These are phyloP conservation scores for Ylistrum balloti DNA, from an alignment of 1,140 invertebrate species.

Conservation along the genomic window DNA sequence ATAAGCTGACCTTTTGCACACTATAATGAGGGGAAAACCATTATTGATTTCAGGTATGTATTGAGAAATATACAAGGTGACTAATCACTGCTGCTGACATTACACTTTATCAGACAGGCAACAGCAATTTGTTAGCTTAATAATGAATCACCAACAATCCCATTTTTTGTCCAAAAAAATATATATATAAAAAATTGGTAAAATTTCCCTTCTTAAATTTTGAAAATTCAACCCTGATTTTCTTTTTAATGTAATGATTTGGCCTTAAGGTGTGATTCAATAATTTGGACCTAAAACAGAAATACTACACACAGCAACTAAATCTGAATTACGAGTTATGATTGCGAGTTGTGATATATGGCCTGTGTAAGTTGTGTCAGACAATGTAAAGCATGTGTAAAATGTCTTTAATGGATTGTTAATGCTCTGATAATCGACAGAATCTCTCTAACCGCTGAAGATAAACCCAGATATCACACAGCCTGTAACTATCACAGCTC, in stretches of 20 bases:
- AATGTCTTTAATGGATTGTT: background rate
- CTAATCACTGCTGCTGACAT: background rate
- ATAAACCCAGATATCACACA: background rate
- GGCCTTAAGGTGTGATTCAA: background rate
- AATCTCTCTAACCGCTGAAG: background rate
- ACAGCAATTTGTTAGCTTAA: background rate
- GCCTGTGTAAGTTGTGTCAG: background rate
- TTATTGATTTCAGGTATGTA: constrained; percentile 17
- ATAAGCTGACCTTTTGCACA: background rate
- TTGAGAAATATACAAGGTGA: background rate
- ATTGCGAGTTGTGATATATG: background rate
- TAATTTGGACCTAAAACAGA: background rate
- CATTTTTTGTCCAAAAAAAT: background rate
- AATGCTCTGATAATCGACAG: background rate
- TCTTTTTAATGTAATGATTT: background rate
- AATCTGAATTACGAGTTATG: background rate
- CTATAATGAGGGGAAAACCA: background rate
- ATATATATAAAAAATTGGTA: background rate
- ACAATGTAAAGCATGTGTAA: background rate
- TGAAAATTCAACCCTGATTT: background rate
- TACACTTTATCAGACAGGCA: background rate
- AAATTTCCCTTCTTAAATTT: background rate
- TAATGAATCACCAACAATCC: background rate
- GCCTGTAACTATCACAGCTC: background rate
- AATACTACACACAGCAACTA: no score